Conservation (phyloP, 2,888 invertebrate genomes). For the Pyrocoelia pectoralis region DNA sequence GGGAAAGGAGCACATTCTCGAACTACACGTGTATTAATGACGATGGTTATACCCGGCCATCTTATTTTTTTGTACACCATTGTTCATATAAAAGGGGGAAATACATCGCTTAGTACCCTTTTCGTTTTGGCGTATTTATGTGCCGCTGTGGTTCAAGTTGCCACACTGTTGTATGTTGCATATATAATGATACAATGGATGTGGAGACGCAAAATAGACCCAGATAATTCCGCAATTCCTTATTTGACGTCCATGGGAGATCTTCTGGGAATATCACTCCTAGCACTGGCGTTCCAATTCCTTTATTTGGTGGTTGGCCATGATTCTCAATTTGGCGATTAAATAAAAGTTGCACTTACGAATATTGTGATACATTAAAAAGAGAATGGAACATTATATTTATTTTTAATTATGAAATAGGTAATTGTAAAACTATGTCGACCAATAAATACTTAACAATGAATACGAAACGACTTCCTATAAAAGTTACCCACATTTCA, state of each 20-base stretch:
- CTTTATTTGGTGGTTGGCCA: conserved; percentile 67
- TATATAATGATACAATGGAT: conserved; percentile 67
- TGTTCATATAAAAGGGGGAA: conserved; percentile 72
- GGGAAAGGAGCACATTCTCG: conserved; percentile 70
- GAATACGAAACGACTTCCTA: no score
- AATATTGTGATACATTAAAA: neutral
- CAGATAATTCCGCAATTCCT: conserved; percentile 81
- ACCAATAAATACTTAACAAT: no score
- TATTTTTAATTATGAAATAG: no score
- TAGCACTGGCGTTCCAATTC: conserved; percentile 71
- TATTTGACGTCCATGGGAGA: conserved; percentile 82
- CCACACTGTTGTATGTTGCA: conserved; percentile 60
- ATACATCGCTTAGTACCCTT: conserved; percentile 69
- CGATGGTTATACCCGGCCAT: conserved; percentile 81
- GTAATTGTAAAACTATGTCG: no score
- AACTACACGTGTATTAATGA: conserved; percentile 74
- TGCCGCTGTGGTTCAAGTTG: conserved; percentile 70
- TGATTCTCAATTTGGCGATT: conserved; percentile 47
- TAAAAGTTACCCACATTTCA: no score
- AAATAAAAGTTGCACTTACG: neutral
- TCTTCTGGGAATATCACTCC: conserved; percentile 74
- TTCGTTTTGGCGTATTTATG: conserved; percentile 74
- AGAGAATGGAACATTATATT: no score
- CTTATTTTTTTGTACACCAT: conserved; percentile 78
- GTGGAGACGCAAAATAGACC: conserved; percentile 83